These are phyloP conservation scores for Acanthornis magna DNA, from an alignment of 2,797 vertebrate genomes.

Conservation along the genomic window DNA sequence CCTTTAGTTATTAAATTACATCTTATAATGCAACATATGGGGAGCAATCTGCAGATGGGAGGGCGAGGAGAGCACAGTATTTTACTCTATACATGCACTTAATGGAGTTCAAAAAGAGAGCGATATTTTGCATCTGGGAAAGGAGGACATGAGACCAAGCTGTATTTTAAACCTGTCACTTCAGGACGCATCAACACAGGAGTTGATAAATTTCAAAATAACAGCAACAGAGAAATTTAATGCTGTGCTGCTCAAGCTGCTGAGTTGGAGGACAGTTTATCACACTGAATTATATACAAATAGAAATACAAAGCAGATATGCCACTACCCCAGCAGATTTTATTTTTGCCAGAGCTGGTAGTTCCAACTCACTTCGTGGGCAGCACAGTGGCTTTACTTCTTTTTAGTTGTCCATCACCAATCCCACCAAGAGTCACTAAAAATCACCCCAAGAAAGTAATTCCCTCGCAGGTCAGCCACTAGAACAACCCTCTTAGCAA, in stretches of 20 bases:
- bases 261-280: neutral
- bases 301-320: neutral
- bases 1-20: slow-evolving; percentile 6
- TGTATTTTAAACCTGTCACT: neutral
- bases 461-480: neutral
- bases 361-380: neutral
- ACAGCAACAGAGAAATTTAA: neutral
- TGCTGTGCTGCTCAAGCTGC: neutral
- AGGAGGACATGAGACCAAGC: neutral
- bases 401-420: neutral
- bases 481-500: neutral
- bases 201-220: neutral
- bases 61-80: slow-evolving; percentile 5
- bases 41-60: slow-evolving; percentile 37
- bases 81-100: neutral
- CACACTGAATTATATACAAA: neutral
- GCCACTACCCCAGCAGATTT: neutral
- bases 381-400: neutral
- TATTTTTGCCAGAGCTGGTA: neutral
- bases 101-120: neutral
- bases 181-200: neutral
- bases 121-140: neutral
- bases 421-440: neutral
- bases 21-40: slow-evolving; percentile 34
- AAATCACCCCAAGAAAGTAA: neutral